A percentile compares a stretch with the other conserved stretches of the same genome.
Conservation (phyloP, 2,888 invertebrate genomes). For the Apantesis nais region DNA sequence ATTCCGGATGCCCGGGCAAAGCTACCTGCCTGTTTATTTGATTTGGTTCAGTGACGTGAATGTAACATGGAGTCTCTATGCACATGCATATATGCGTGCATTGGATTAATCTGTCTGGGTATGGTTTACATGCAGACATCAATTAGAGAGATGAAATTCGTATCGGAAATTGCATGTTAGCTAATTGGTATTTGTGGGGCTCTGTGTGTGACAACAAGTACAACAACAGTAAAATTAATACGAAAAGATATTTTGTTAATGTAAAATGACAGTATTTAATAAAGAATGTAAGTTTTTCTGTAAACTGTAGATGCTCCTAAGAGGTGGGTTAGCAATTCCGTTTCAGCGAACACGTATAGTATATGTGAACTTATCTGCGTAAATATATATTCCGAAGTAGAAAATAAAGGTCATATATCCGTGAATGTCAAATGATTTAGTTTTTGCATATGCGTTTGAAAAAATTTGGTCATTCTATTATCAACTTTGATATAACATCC, state of each 20-base stretch:
- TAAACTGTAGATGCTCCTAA: slow-evolving; percentile 58
- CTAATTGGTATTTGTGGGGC: slow-evolving; percentile 16
- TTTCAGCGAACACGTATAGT: slow-evolving; percentile 55
- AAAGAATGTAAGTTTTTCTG: slow-evolving; percentile 4
- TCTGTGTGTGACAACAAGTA: not conserved
- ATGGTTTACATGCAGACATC: slow-evolving; percentile 20
- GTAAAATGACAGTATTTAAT: not conserved
- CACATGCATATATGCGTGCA: slow-evolving; percentile 5
- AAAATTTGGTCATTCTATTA: too few species aligned
- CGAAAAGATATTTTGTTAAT: not conserved
- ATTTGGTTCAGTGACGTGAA: slow-evolving; percentile 19
- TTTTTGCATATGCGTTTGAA: not conserved
- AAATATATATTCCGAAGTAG: slow-evolving; percentile 14
- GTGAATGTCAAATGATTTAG: slow-evolving; percentile 4
- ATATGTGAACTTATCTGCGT: slow-evolving; percentile 64
- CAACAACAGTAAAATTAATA: not conserved
- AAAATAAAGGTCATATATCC: not conserved
- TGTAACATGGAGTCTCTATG: not conserved
- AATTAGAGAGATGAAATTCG: slow-evolving; percentile 22
- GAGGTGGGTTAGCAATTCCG: slow-evolving; percentile 71
- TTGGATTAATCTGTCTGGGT: slow-evolving; percentile 21
- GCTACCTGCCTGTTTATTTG: slow-evolving; percentile 20
- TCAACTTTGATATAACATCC: not conserved
- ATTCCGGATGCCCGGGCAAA: slow-evolving; percentile 25
- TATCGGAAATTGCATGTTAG: slow-evolving; percentile 17